Evolutionary conservation across 2,113 vertebrate genomes (phyloP).

Genomic region (Phainopepla nitens): DNA sequence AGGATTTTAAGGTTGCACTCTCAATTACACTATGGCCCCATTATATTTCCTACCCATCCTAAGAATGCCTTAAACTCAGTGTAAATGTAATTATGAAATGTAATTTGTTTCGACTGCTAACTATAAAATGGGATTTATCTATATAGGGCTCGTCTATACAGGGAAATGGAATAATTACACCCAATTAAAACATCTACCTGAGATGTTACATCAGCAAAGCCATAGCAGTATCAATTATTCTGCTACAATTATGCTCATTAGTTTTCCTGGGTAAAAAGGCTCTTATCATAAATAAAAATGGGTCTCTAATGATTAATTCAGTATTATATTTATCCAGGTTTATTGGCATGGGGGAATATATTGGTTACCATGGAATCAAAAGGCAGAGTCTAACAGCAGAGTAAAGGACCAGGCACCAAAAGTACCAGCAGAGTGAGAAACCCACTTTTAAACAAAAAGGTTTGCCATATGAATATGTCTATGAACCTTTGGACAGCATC

Average conservation of each 20-base stretch:
- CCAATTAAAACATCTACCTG: slow-evolving; percentile 28
- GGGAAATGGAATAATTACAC: slow-evolving; percentile 32
- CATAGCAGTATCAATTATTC: background rate
- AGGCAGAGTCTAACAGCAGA: background rate
- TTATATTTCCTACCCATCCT: background rate
- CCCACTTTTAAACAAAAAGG: background rate
- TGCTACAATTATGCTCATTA: background rate
- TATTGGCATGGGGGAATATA: background rate
- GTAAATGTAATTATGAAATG: slow-evolving; percentile 37
- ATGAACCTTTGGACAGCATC: background rate
- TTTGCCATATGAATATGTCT: background rate
- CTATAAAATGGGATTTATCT: slow-evolving; percentile 10
- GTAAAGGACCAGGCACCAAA: background rate
- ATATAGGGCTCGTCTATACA: background rate
- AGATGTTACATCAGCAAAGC: background rate
- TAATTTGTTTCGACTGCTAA: slow-evolving; percentile 9
- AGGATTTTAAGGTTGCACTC: slow-evolving; percentile 34
- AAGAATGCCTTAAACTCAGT: background rate
- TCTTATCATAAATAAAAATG: slow-evolving; percentile 25
- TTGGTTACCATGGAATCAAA: slow-evolving; percentile 15
- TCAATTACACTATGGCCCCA: background rate
- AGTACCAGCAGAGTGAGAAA: background rate
- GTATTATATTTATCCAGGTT: slow-evolving; percentile 24
- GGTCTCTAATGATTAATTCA: slow-evolving; percentile 8
- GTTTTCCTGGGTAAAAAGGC: background rate